A percentile compares a stretch with the other conserved stretches of the same genome.
These are phyloP conservation scores for Clusia tigrina DNA, from an alignment of 2,888 invertebrate species.

Conservation along the genomic window DNA sequence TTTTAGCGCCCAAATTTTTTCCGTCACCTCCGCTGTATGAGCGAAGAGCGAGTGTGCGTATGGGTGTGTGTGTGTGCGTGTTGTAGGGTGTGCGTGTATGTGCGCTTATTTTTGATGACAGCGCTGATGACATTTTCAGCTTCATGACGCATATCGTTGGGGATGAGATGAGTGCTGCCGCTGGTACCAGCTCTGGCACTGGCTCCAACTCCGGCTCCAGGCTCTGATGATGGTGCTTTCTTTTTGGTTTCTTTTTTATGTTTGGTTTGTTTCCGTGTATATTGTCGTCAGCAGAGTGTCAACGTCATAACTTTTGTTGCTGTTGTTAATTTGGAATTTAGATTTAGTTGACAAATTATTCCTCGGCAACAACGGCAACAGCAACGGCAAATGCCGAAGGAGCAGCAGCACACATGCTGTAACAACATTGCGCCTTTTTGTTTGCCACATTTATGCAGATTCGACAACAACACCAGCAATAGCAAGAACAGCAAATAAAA, in stretches of 20 bases:
- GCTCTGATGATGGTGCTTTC: no score
- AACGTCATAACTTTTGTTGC: conserved; percentile 28
- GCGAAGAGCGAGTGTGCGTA: not conserved
- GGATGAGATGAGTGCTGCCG: not conserved
- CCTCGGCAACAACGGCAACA: conserved; percentile 3
- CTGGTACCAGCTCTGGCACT: not conserved
- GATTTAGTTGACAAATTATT: conserved; percentile 30
- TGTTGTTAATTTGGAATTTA: conserved; percentile 31
- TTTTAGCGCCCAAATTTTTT: not conserved
- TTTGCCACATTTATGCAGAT: conserved; percentile 24
- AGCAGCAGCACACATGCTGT: conserved; percentile 19
- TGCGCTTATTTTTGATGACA: conserved; percentile 19
- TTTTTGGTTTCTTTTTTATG: no score
- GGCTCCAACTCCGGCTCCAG: no score
- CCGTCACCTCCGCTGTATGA: not conserved
- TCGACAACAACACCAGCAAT: conserved; percentile 19
- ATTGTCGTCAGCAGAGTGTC: conserved; percentile 20
- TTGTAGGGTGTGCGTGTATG: not conserved
- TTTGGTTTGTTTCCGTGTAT: no score
- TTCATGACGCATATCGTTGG: conserved; percentile 5
- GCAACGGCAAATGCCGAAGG: conserved; percentile 1
- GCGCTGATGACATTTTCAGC: conserved; percentile 26
- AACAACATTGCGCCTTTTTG: conserved; percentile 20
- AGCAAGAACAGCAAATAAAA: no score
- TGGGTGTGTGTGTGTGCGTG: not conserved